Base-by-base conservation (phyloP, 2,113 vertebrate species). In the Scophthalmus maximus region DNA sequence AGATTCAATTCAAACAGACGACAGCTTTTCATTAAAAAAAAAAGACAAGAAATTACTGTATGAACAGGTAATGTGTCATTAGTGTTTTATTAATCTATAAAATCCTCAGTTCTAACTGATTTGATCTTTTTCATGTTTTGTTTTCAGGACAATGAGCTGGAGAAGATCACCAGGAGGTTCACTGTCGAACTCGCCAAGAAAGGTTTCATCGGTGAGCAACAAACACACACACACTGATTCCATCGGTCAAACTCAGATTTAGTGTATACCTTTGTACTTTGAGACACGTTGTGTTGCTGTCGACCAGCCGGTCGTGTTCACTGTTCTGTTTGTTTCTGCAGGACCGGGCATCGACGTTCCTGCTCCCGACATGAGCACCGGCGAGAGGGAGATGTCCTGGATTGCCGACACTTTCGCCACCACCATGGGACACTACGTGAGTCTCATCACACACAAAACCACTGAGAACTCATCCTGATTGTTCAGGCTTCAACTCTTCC, bases 331-430 rank as follows among this genome's bases (percentile, higher is more conserved):
- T 22, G 60, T 6, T 63, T 26, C 23, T 59, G 10, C 89, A 99
- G 97, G 97, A 27, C 97, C 97, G n/a, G 97, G 97, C 42, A 95
- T 99, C 73, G 97, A 98, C 59, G 97, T 99, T 23, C 97, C 97
- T 17, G 97, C 97, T 76, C 97, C 97, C 2, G 97, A 99, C 87
- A 99, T 99, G 97, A 97, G 97, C 93, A 99, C 97, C 0, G 97
- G 97, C 0, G 97, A 99, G 91, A 91, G 97, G 61, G 97, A 99
- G 87, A 99, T 99, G 97, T 98, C 97, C 78, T 99, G 97, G 97
- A 99, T 99, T 36, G 97, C 97, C 0, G 97, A 99, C 90, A 99
- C 97, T 51, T 99, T 96, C 22, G 96, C 97, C 75, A 98, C 94
- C 91, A 97, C 96, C 73, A 96, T 98, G 89, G 97, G 97, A 78